Percentiles rank a stretch among this genome's conserved stretches.
Evolutionary conservation across 2,113 vertebrate species (phyloP).

Genomic region (Diadophis punctatus): DNA sequence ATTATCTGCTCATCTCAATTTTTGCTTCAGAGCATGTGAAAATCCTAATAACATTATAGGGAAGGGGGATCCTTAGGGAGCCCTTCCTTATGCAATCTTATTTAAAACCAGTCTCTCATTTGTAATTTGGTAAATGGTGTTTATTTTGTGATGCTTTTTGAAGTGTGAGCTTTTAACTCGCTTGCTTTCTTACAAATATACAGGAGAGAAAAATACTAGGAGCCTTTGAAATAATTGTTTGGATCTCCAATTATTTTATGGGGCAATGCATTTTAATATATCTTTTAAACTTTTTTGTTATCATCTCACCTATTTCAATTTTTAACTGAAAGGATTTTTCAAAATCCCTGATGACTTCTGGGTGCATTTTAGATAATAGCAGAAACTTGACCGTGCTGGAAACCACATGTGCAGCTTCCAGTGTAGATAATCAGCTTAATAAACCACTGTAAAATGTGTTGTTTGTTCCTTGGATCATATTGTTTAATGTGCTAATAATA

Average conservation of each 20-base stretch:
- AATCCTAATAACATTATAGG: background rate
- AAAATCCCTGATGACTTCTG: background rate
- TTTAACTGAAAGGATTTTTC: background rate
- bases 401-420: background rate
- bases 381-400: background rate
- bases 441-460: background rate
- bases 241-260: background rate
- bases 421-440: background rate
- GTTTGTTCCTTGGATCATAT: background rate
- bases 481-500: background rate
- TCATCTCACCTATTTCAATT: background rate
- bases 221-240: background rate
- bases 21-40: background rate
- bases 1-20: background rate
- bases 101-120: conserved; percentile 7
- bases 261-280: background rate
- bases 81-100: background rate
- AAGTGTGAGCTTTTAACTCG: background rate
- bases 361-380: background rate
- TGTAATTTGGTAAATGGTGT: background rate
- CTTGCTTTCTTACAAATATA: background rate
- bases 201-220: background rate
- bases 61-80: background rate
- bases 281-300: background rate
- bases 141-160: background rate